Base-by-base conservation (phyloP, 2,113 vertebrate genomes). In the Pterocles burchelli region DNA sequence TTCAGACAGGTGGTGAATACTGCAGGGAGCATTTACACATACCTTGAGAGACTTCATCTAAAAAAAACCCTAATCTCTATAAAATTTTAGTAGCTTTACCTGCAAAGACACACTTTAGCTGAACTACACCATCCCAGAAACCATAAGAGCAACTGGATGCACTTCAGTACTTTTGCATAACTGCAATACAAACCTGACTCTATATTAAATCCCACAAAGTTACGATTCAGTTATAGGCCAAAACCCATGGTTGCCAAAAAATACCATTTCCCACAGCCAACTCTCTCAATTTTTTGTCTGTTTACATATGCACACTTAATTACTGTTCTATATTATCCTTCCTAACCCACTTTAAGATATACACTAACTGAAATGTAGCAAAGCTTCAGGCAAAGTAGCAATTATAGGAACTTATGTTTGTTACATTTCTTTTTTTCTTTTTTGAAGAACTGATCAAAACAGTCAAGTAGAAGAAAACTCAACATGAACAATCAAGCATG, bases 231-330 rank as follows among this genome's bases (percentile, higher is more conserved):
- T 74, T 70, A 19, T 2, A 74, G 25, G 25, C 24, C 33, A 61
- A 31, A 65, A 70, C 3, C 13, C 6, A 20, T 10, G 11, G 9
- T 8, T 41, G 28, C 6, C 4, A 68, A 84, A 43, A 65, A 18
- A 13, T 5, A 48, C 0, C 0, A 22, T 46, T 88, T 55, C 38
- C 29, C 85, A 18, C 5, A 71, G 12, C 6, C 4, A 15, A 6
- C 5, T 55, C 11, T 63, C 14, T 58, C 12, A 3, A 24, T 9
- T 61, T 65, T 67, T 45, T 11, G 4, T 8, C 9, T 41, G 26
- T 65, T 43, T 75, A 38, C 3, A 36, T 9, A 49, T 5, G 2
- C 19, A 57, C 5, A 8, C 10, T 48, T 48, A 58, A 41, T 22
- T 26, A 38, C 21, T 49, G 24, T 29, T 59, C 41, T n/a, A 5